These are phyloP conservation scores for Ciconia stormi DNA, from an alignment of 2,113 vertebrate genomes.

Conservation along the genomic window DNA sequence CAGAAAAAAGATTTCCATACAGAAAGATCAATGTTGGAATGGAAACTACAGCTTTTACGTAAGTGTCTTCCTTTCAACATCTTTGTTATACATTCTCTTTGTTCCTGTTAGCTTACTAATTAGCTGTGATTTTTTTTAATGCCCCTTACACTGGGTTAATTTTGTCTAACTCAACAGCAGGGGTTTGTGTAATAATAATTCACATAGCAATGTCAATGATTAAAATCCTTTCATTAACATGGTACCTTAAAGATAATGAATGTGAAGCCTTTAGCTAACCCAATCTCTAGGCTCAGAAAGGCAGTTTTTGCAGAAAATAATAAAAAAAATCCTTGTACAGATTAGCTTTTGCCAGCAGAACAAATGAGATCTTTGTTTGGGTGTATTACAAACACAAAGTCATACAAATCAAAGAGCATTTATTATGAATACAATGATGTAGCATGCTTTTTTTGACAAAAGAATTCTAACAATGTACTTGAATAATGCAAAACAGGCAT, in stretches of 20 bases:
- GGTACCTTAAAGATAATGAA: conserved; percentile 84
- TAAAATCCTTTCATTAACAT: conserved; percentile 85
- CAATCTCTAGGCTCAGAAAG: conserved; percentile 70
- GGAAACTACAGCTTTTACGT: conserved; percentile 51
- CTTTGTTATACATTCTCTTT: conserved; percentile 79
- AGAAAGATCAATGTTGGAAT: conserved; percentile 44
- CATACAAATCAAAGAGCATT: conserved; percentile 68
- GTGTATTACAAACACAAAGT: conserved; percentile 64
- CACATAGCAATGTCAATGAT: conserved; percentile 81
- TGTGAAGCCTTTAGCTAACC: conserved; percentile 72
- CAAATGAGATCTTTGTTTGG: conserved; percentile 70
- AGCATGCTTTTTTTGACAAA: conserved; percentile 54
- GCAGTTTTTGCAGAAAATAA: conserved; percentile 58
- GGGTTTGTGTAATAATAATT: conserved; percentile 84
- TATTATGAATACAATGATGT: conserved; percentile 72
- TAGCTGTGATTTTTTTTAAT: conserved; percentile 81
- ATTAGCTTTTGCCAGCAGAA: conserved; percentile 62
- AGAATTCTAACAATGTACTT: conserved; percentile 66
- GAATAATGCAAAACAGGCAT: conserved; percentile 67
- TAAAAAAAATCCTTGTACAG: conserved; percentile 47
- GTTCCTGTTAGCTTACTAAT: conserved; percentile 81
- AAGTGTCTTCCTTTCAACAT: conserved; percentile 64
- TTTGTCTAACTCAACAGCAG: conserved; percentile 85
- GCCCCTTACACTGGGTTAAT: conserved; percentile 81
- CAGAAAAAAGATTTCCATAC: conserved; percentile 53